phyloP scores from a whole-genome alignment of 1,140 invertebrate genomes.

The Homarus americanus region DNA sequence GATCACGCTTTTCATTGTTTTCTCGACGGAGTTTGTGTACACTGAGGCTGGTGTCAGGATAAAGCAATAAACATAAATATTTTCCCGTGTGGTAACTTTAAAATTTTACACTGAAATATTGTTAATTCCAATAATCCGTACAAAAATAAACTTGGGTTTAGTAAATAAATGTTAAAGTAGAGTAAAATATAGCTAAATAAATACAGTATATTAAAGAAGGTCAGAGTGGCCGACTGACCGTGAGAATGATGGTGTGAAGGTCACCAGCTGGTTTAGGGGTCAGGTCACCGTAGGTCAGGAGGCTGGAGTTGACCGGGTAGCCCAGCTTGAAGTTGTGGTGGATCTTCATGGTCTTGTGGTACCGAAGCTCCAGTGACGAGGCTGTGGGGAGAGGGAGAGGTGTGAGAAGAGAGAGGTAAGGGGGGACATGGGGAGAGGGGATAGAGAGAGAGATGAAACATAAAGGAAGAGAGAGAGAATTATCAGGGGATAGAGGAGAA shows the following conservation, averaged over 20 bases:
- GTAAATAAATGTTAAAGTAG: too few relatives aligned
- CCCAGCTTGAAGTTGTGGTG: neutral
- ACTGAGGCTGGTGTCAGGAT: too few relatives aligned
- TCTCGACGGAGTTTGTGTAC: too few relatives aligned
- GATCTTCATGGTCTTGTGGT: neutral
- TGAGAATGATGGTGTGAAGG: slow-evolving; percentile 21
- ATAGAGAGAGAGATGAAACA: neutral
- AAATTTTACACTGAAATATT: neutral
- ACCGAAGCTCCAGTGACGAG: neutral
- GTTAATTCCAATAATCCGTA: neutral
- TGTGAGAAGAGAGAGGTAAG: neutral
- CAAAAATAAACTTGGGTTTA: neutral
- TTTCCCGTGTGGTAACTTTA: neutral
- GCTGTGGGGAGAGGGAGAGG: slow-evolving; percentile 10
- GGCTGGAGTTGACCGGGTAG: slow-evolving; percentile 7
- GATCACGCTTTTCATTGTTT: too few relatives aligned
- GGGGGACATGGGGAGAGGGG: neutral
- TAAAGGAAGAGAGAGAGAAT: neutral
- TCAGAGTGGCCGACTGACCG: neutral
- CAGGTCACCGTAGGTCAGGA: slow-evolving; percentile 25
- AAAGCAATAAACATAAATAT: too few relatives aligned
- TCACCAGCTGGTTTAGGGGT: neutral
- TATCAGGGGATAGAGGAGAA: neutral
- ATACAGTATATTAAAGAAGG: too few relatives aligned
- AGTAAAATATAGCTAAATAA: too few relatives aligned